Percentiles rank a stretch among this genome's conserved stretches.
Evolutionary conservation across 2,888 invertebrate species (phyloP).

Genomic region (Spilosoma lubricipeda): DNA sequence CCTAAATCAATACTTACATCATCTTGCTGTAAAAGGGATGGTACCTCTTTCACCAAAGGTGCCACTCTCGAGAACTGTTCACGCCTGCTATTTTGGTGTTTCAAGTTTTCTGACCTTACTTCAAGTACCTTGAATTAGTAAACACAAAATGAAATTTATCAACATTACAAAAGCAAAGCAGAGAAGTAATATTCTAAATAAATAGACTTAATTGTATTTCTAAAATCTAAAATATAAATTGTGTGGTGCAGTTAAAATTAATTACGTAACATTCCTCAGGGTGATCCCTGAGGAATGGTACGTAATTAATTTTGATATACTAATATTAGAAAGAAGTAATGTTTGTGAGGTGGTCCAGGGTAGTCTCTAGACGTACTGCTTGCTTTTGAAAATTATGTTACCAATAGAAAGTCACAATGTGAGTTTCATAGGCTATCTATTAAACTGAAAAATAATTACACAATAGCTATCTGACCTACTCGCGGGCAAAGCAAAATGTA

Average conservation of each 20-base stretch:
- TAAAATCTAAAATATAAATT: no score
- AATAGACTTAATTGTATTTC: neutral
- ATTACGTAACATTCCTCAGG: neutral
- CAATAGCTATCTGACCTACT: no score
- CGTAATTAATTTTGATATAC: no score
- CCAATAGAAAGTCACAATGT: no score
- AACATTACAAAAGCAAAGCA: neutral
- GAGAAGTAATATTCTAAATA: neutral
- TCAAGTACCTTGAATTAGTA: constrained; percentile 90
- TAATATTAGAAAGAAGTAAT: no score
- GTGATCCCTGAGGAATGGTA: no score
- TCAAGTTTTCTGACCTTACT: constrained; percentile 98
- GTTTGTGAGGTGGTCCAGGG: no score
- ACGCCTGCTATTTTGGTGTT: constrained; percentile 96
- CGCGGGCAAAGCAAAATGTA: no score
- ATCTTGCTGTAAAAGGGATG: constrained; percentile 86
- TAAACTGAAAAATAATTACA: no score
- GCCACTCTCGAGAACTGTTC: constrained; percentile 91
- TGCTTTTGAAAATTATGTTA: no score
- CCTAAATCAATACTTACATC: constrained; percentile 96
- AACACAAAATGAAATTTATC: neutral
- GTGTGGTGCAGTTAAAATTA: neutral
- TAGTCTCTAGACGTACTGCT: no score
- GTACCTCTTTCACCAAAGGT: constrained; percentile 79
- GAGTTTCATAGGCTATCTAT: no score